Evolutionary conservation across 1,140 invertebrate genomes (phyloP).

Genomic region (Neodiprion fabricii): DNA sequence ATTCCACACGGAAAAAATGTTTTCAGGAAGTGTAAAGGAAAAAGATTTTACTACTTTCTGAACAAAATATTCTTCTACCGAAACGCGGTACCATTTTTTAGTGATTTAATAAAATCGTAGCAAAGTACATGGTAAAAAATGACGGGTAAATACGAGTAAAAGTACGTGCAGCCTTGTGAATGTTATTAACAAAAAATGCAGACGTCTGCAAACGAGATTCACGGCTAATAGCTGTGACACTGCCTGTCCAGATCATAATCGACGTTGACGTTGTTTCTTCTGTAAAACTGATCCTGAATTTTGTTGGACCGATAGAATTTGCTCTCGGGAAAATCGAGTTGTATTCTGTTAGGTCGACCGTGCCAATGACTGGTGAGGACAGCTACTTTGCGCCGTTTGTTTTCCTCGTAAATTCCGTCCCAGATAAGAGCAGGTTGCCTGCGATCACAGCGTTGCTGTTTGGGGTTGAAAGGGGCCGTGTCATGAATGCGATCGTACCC

Average conservation of each 20-base stretch:
- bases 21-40: too few species aligned
- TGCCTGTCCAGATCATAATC: background rate
- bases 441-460: slow-evolving; percentile 41
- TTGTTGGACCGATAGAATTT: slow-evolving; percentile 40
- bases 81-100: too few species aligned
- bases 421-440: slow-evolving; percentile 37
- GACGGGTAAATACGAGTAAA: too few species aligned
- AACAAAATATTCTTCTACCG: too few species aligned
- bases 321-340: slow-evolving; percentile 40
- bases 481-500: slow-evolving; percentile 46
- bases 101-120: too few species aligned
- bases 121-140: too few species aligned
- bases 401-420: slow-evolving; percentile 45
- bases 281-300: slow-evolving; percentile 37
- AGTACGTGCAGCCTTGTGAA: too few species aligned
- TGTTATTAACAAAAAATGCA: too few species aligned
- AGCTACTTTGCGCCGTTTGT: slow-evolving; percentile 39
- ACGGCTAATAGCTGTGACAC: background rate
- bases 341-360: slow-evolving; percentile 42
- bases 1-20: too few species aligned
- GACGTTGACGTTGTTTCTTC: slow-evolving; percentile 35
- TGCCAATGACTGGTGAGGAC: slow-evolving; percentile 42
- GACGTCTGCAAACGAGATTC: too few species aligned
- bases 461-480: slow-evolving; percentile 37
- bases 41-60: too few species aligned